Evolutionary conservation across 2,888 invertebrate species (phyloP), one percentile per base, ranked within the genome.

Genomic region (Synergus laeviventris): DNA sequence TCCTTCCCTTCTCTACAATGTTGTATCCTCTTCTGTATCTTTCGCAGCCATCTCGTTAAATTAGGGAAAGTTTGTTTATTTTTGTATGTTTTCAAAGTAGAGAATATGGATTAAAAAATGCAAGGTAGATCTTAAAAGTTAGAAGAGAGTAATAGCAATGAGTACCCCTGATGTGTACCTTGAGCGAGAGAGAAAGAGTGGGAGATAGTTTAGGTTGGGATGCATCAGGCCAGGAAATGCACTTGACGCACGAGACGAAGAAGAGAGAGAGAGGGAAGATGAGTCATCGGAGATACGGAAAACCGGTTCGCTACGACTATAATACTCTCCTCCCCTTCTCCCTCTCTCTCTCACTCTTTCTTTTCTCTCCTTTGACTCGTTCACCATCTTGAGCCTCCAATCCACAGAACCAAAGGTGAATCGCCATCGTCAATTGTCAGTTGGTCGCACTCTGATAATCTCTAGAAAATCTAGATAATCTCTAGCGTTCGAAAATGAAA

Each of bases 241-340:
- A 90, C 89, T 89, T 90, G 90, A 90, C 88, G 89, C 88, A 76
- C 76, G 77, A 74, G 70, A 54, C 18, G 59, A 21, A 56, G 66
- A 74, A 16, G 39, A 7, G 59, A 42, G 31, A 4, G 59, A 76
- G 54, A 77, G 54, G 70, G 81, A 82, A 82, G 86, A 88, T 90
- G 89, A 89, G 87, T 90, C 90, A 90, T 89, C 89, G 86, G 87
- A 89, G 90, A 89, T 89, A 89, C 88, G 87, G 87, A 85, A 89
- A 90, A 90, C 90, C 89, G 90, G 90, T 90, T 89, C 42, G 24
- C 42, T 24, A 31, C 64, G 16, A 24, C 14, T 42, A 42, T 45
- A 21, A 24, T 66, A 66, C 21, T 45, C 21, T 24, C 18, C 3
- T 31, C 5, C 16, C 11, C 21, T 45, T 21, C 21, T 64, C 18